Evolutionary conservation across 2,888 invertebrate species (phyloP).

Genomic region (Agrotis ipsilon): DNA sequence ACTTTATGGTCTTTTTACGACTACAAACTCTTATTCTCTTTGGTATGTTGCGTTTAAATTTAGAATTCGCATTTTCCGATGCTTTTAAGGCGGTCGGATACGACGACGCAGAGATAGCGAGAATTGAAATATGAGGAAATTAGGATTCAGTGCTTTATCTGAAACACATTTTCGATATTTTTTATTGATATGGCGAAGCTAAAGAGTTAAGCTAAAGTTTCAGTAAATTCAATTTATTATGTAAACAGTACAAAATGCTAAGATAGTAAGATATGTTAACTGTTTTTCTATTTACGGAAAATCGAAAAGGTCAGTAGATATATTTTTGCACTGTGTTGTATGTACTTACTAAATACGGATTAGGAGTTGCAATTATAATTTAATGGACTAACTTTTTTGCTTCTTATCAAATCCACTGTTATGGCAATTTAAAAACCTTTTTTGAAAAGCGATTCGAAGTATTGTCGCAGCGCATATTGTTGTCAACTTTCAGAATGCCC

Average conservation of each 20-base stretch:
- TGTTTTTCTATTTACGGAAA: background rate
- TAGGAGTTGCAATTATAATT: no score
- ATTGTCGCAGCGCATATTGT: no score
- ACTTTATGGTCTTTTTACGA: conserved; percentile 75
- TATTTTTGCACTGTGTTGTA: background rate
- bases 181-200: background rate
- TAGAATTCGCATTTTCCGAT: conserved; percentile 75
- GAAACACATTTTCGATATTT: background rate
- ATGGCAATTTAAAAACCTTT: no score
- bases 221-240: background rate
- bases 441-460: no score
- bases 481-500: no score
- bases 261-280: background rate
- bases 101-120: conserved; percentile 14
- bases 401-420: no score
- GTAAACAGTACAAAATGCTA: background rate
- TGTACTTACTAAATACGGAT: no score
- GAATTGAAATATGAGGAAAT: conserved; percentile 13
- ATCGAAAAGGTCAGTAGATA: background rate
- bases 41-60: conserved; percentile 73
- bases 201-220: no score
- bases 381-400: no score
- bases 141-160: conserved; percentile 8
- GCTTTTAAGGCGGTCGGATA: conserved; percentile 54
- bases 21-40: conserved; percentile 70